phyloP scores from a whole-genome alignment of 2,797 vertebrate genomes.

The Pogoniulus pusillus region DNA sequence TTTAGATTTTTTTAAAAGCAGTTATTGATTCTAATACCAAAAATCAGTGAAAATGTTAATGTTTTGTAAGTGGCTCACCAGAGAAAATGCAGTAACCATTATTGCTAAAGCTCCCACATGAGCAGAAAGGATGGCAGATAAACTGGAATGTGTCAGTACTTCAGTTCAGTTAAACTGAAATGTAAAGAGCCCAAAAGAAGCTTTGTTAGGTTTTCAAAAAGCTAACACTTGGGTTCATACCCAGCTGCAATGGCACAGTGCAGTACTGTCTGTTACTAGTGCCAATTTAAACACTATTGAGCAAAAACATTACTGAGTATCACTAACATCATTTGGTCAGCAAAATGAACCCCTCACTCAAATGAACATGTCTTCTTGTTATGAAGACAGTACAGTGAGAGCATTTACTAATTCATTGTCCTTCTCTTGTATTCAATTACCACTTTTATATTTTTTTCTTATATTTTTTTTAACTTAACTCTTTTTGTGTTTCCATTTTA shows the following conservation, averaged over 20 bases:
- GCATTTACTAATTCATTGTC: conserved; percentile 58
- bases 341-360: conserved; percentile 26
- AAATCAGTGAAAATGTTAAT: conserved; percentile 20
- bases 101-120: background rate
- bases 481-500: conserved; percentile 14
- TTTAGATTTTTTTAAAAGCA: background rate
- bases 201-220: conserved; percentile 70
- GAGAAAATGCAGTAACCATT: conserved; percentile 11
- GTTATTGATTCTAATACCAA: conserved; percentile 11
- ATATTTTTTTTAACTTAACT: conserved; percentile 25
- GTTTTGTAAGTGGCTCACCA: background rate
- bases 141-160: conserved; percentile 43
- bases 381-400: conserved; percentile 25
- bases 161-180: conserved; percentile 61
- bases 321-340: background rate
- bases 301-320: conserved; percentile 64
- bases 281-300: conserved; percentile 45
- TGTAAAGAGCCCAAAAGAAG: conserved; percentile 65
- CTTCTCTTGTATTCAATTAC: conserved; percentile 44
- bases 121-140: conserved; percentile 39
- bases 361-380: conserved; percentile 23
- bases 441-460: conserved; percentile 8
- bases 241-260: conserved; percentile 72
- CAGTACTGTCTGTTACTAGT: conserved; percentile 50
- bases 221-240: conserved; percentile 43